Percentiles rank a stretch among this genome's conserved stretches.
Conservation (phyloP, 2,888 invertebrate genomes). For the Brenthis daphne region DNA sequence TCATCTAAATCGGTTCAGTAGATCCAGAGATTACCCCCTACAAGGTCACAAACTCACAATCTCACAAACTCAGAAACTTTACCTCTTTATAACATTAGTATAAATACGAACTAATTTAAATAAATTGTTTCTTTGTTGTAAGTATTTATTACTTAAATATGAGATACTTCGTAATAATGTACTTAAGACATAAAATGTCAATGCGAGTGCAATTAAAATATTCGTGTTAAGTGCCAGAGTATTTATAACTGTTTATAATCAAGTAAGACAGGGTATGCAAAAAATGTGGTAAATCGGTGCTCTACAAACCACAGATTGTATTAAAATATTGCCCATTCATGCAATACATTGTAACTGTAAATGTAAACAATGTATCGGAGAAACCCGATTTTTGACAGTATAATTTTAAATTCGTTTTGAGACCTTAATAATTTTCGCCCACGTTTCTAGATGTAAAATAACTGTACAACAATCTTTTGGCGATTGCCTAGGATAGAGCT, state of each 20-base stretch:
- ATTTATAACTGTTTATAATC: slow-evolving; percentile 16
- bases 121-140: neutral
- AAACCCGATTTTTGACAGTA: slow-evolving; percentile 34
- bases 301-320: slow-evolving; percentile 14
- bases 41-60: too few species aligned
- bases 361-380: slow-evolving; percentile 39
- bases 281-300: slow-evolving; percentile 25
- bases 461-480: neutral
- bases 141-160: neutral
- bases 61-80: too few species aligned
- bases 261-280: slow-evolving; percentile 9
- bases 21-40: too few species aligned
- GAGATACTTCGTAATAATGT: neutral
- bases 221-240: slow-evolving; percentile 20
- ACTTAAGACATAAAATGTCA: neutral
- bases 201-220: slow-evolving; percentile 15
- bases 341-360: slow-evolving; percentile 43
- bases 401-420: slow-evolving; percentile 32
- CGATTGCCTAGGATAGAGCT: too few species aligned
- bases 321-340: slow-evolving; percentile 48
- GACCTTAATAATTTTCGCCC: slow-evolving; percentile 22
- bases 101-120: neutral
- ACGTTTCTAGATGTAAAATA: slow-evolving; percentile 4
- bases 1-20: too few species aligned
- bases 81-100: too few species aligned